These are phyloP conservation scores for Cephalopholis sonnerati DNA, from an alignment of 2,113 vertebrate genomes.

Conservation along the genomic window DNA sequence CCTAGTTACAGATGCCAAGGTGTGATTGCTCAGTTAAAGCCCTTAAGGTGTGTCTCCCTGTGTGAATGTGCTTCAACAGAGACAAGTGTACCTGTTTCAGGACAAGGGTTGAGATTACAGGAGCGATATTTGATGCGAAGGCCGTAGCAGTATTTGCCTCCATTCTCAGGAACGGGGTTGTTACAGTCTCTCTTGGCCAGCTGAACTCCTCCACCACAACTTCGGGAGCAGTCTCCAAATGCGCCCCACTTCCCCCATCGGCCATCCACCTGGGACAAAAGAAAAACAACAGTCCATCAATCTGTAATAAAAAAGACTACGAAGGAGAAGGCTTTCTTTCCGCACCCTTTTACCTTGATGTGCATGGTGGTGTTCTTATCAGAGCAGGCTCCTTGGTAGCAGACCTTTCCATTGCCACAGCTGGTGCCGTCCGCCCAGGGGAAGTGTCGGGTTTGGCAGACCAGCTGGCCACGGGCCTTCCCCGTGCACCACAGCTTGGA, in stretches of 20 bases:
- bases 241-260: slow-evolving; percentile 93
- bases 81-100: slow-evolving; percentile 85
- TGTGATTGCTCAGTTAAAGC: background rate
- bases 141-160: slow-evolving; percentile 94
- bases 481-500: slow-evolving; percentile 97
- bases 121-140: slow-evolving; percentile 94
- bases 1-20: background rate
- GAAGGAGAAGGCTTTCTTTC: background rate
- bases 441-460: slow-evolving; percentile 97
- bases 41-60: background rate
- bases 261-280: slow-evolving; percentile 89
- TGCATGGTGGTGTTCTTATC: slow-evolving; percentile 88
- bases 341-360: slow-evolving; percentile 85
- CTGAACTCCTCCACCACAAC: slow-evolving; percentile 93
- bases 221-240: slow-evolving; percentile 91
- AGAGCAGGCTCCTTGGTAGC: slow-evolving; percentile 88
- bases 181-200: slow-evolving; percentile 91
- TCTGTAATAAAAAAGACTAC: background rate
- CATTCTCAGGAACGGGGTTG: slow-evolving; percentile 89
- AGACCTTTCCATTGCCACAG: slow-evolving; percentile 90
- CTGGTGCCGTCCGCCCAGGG: slow-evolving; percentile 97
- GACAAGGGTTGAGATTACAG: slow-evolving; percentile 90
- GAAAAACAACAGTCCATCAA: background rate
- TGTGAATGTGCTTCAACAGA: background rate
- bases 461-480: slow-evolving; percentile 92